A percentile compares a stretch with the other conserved stretches of the same genome.
Evolutionary conservation across 2,888 invertebrate genomes (phyloP).

Genomic region (Coenonympha arcania): DNA sequence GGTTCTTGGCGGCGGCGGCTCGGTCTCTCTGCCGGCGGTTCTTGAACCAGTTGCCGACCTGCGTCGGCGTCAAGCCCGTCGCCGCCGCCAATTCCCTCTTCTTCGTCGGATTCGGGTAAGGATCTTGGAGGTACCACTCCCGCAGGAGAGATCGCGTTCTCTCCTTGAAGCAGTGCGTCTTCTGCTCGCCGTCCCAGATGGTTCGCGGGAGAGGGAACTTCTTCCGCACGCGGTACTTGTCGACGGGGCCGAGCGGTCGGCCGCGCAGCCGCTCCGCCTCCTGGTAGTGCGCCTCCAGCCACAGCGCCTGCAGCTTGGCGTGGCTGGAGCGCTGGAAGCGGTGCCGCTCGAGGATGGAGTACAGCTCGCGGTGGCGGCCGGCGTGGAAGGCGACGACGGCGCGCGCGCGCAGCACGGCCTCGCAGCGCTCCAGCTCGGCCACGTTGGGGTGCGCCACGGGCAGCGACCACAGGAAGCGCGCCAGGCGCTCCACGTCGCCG

Average conservation of each 20-base stretch:
- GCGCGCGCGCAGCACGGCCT: slow-evolving; percentile 97
- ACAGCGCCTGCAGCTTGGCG: slow-evolving; percentile 92
- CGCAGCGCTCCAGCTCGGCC: slow-evolving; percentile 96
- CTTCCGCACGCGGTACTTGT: slow-evolving; percentile 89
- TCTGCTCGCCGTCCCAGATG: slow-evolving; percentile 99
- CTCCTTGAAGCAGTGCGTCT: slow-evolving; percentile 99
- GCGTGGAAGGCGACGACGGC: slow-evolving; percentile 98
- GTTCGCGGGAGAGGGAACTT: slow-evolving; percentile 98
- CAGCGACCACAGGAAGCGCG: slow-evolving; percentile 96
- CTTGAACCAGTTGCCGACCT: slow-evolving; percentile 98
- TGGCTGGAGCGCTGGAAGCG: slow-evolving; percentile 97
- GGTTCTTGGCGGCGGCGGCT: slow-evolving; percentile 97
- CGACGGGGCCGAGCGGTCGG: slow-evolving; percentile 87
- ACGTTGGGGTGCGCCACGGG: slow-evolving; percentile 97
- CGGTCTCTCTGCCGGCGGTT: slow-evolving; percentile 97
- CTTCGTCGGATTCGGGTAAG: slow-evolving; percentile 97
- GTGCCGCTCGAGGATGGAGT: slow-evolving; percentile 94
- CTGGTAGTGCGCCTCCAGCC: slow-evolving; percentile 99
- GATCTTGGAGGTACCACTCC: slow-evolving; percentile 99
- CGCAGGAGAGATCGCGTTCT: slow-evolving; percentile 93
- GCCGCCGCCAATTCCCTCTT: slow-evolving; percentile 96
- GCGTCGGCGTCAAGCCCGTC: slow-evolving; percentile 96
- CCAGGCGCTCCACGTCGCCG: slow-evolving; percentile 96
- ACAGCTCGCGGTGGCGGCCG: slow-evolving; percentile 96
- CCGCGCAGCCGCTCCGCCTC: slow-evolving; percentile 97